Base-by-base conservation (phyloP, 1,140 invertebrate species). In the Formica exsecta region DNA sequence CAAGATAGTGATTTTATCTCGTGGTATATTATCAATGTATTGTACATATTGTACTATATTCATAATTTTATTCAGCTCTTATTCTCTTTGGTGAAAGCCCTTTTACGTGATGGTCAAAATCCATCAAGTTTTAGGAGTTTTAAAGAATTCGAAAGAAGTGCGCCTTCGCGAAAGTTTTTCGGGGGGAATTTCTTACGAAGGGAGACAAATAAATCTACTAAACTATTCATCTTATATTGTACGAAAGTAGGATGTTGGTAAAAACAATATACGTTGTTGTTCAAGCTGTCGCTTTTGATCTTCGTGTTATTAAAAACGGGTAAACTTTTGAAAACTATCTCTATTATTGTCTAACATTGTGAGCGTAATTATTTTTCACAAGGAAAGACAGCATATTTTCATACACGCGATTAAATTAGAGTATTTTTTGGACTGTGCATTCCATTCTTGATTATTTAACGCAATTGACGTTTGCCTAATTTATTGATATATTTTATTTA, bases 271-370 rank as follows among this genome's bases (percentile, higher is more conserved):
- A 73, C 66, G 32, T 79, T 73, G 22, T 81, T 59, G 36, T 13
- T 11, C 25, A 25, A 48, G 25, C 19, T 13, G 11, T 61, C 19
- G 79, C 79, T 83, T 74, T 83, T 83, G 68, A 83, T 74, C 79
- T 74, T 83, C 25, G 13, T 25, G 19, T 92, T 91, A 92, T 92
- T 87, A 87, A 90, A 92, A 92, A 90, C 74, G 84, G 84, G 16
- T 73, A 64, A 86, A 59, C 38, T 81, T 75, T 22, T 29, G 62
- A 70, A 66, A 90, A 92, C 85, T 91, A 92, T 92, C 87, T 92
- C 90, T 87, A 89, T 92, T 91, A 86, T 75, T 59, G 75, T 62
- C 59, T 89, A 91, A 91, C 85, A 48, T 3, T 51, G 48, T 89
- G 84, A n/a, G 36, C 9, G 16, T 65, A 59, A 51, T 51, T 4